phyloP scores from a whole-genome alignment of 2,113 vertebrate genomes.

The Micromys minutus region DNA sequence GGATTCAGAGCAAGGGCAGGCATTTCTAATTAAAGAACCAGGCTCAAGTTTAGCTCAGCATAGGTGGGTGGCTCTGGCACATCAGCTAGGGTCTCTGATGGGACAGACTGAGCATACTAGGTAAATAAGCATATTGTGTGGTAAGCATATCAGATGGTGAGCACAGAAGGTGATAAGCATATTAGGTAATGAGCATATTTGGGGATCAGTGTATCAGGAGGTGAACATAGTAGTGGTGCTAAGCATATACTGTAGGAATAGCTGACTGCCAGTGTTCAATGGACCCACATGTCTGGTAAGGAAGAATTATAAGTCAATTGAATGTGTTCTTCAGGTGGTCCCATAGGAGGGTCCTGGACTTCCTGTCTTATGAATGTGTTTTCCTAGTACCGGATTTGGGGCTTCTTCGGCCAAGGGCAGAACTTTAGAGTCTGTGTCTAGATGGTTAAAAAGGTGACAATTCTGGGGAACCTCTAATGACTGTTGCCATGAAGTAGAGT shows the following conservation, averaged over 20 bases:
- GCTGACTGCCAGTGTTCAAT: not conserved
- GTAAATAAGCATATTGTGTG: not conserved
- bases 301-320: not conserved
- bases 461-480: not conserved
- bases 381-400: not conserved
- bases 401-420: not conserved
- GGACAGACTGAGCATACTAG: not conserved
- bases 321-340: not conserved
- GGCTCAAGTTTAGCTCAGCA: not conserved
- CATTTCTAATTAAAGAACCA: constrained; percentile 36
- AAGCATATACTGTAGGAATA: not conserved
- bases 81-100: not conserved
- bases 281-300: not conserved
- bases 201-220: no score
- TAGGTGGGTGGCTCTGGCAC: not conserved
- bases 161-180: not conserved
- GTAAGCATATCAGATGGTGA: not conserved
- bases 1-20: not conserved
- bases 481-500: not conserved
- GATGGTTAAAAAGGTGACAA: constrained; percentile 1
- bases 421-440: constrained; percentile 1
- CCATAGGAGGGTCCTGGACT: not conserved
- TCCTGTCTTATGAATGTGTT: not conserved
- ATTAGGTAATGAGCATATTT: not conserved
- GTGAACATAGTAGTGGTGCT: not conserved